phyloP scores from a whole-genome alignment of 2,797 vertebrate genomes.

The Melopsittacus undulatus region DNA sequence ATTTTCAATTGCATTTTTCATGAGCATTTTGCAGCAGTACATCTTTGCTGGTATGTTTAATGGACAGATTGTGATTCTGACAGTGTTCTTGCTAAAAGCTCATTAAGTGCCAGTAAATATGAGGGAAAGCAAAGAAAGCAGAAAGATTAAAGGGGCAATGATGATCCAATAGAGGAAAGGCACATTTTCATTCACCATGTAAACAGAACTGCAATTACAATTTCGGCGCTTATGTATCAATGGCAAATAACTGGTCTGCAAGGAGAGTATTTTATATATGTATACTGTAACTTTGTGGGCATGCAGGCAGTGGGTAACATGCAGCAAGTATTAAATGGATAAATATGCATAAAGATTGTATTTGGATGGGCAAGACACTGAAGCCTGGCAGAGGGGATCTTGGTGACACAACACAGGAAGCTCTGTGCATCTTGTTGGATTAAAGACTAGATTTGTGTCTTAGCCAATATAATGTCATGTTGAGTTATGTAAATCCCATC shows the following conservation, averaged over 20 bases:
- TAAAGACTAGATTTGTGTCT: conserved; percentile 81
- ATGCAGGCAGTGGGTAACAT: background rate
- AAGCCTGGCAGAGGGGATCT: conserved; percentile 50
- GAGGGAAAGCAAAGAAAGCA: background rate
- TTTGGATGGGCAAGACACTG: conserved; percentile 49
- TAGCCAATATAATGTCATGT: conserved; percentile 80
- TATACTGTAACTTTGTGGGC: conserved; percentile 23
- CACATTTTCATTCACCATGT: background rate
- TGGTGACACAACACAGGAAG: conserved; percentile 59
- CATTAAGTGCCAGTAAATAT: conserved; percentile 13
- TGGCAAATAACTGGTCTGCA: background rate
- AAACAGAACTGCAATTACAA: background rate
- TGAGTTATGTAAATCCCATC: conserved; percentile 85
- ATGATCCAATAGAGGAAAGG: background rate
- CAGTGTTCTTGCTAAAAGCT: conserved; percentile 6
- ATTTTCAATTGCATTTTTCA: background rate
- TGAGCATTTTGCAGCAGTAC: background rate
- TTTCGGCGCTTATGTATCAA: background rate
- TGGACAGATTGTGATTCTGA: conserved; percentile 11
- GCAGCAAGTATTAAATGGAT: conserved; percentile 58
- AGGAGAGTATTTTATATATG: background rate
- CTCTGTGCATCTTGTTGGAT: conserved; percentile 78
- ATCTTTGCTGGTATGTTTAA: background rate
- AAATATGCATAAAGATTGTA: conserved; percentile 49
- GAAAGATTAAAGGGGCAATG: background rate